Percentiles rank a stretch among this genome's conserved stretches.
These are phyloP conservation scores for Neelides folsomi DNA, from an alignment of 2,888 invertebrate genomes.

Conservation along the genomic window DNA sequence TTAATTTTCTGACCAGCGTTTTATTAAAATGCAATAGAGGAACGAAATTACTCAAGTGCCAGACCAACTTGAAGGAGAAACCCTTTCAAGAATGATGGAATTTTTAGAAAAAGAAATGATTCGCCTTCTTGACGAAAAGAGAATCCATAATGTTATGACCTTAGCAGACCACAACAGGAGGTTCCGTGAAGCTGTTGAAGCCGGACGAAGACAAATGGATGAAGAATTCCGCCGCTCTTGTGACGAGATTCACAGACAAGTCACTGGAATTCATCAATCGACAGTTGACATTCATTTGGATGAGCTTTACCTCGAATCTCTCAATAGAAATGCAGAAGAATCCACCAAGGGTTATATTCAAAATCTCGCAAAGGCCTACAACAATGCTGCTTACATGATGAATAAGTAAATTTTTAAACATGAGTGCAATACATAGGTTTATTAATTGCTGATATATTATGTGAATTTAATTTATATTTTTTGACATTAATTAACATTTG, in stretches of 20 bases:
- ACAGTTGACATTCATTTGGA: conserved; percentile 51
- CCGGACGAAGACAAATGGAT: conserved; percentile 63
- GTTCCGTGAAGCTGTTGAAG: conserved; percentile 64
- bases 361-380: conserved; percentile 46
- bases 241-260: conserved; percentile 65
- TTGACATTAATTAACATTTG: too few relatives aligned
- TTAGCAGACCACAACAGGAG: conserved; percentile 62
- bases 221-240: conserved; percentile 56
- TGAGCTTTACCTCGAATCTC: conserved; percentile 48
- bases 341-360: conserved; percentile 45
- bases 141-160: conserved; percentile 62
- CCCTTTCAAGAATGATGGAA: conserved; percentile 57
- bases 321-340: conserved; percentile 46
- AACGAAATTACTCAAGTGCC: conserved; percentile 46
- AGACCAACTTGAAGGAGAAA: conserved; percentile 55
- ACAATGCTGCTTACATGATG: conserved; percentile 42
- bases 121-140: conserved; percentile 60
- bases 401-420: conserved; percentile 35
- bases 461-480: too few relatives aligned
- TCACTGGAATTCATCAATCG: conserved; percentile 48
- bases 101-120: conserved; percentile 59
- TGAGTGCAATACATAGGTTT: too few relatives aligned
- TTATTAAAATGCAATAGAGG: background rate
- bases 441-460: too few relatives aligned
- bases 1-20: background rate